Percentiles rank a stretch among this genome's conserved stretches.
Conservation (phyloP, 2,888 invertebrate genomes). For the Nymphalis c-album region DNA sequence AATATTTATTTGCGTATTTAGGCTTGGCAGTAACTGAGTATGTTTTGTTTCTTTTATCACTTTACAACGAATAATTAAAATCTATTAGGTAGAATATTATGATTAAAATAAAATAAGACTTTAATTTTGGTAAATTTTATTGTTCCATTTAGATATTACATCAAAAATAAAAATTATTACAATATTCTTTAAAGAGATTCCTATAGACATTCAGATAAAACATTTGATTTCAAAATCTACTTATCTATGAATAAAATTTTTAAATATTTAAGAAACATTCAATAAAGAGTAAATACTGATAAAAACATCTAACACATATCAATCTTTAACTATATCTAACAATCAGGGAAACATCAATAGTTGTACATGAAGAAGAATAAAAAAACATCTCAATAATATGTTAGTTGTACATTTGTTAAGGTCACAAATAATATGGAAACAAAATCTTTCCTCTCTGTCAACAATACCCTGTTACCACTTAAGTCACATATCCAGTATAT, state of each 20-base stretch:
- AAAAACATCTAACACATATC: slow-evolving; percentile 73
- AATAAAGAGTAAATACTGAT: slow-evolving; percentile 63
- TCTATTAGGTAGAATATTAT: not conserved
- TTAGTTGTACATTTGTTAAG: slow-evolving; percentile 45
- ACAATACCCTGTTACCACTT: slow-evolving; percentile 70
- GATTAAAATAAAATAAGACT: not conserved
- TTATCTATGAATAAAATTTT: slow-evolving; percentile 65
- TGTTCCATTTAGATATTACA: slow-evolving; percentile 65
- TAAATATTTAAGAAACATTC: slow-evolving; percentile 61
- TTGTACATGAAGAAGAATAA: slow-evolving; percentile 24
- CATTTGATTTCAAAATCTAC: slow-evolving; percentile 62
- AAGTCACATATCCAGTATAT: slow-evolving; percentile 62
- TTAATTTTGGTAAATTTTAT: slow-evolving; percentile 57
- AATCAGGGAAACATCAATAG: slow-evolving; percentile 59
- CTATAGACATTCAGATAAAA: slow-evolving; percentile 58
- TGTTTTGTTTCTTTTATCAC: not conserved
- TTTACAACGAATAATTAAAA: not conserved
- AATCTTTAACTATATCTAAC: slow-evolving; percentile 57
- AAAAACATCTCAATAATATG: slow-evolving; percentile 46
- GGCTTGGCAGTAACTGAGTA: not conserved
- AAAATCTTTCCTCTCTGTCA: slow-evolving; percentile 48
- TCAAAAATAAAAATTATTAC: slow-evolving; percentile 64
- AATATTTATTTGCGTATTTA: no score
- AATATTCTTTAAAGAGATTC: slow-evolving; percentile 51
- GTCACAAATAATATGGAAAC: slow-evolving; percentile 46